Conservation (phyloP, 2,797 vertebrate genomes). For the Pampus argenteus region DNA sequence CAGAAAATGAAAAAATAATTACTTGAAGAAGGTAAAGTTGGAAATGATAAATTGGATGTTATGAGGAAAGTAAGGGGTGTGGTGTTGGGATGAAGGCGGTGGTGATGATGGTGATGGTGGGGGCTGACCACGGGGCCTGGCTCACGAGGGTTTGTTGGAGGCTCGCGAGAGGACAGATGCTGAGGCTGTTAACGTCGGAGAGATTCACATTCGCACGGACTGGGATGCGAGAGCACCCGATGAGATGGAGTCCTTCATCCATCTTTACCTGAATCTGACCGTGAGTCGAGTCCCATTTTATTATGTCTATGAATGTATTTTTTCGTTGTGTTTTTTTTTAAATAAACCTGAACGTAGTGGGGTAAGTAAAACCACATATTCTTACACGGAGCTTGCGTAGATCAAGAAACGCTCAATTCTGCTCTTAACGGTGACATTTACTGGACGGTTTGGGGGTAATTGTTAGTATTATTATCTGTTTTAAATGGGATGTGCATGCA, state of each 20-base stretch:
- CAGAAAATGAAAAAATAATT: no score
- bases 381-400: conserved; percentile 24
- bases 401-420: conserved; percentile 3
- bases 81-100: conserved; percentile 43
- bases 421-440: not conserved
- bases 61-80: conserved; percentile 63
- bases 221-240: conserved; percentile 62
- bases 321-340: not conserved
- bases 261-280: conserved; percentile 61
- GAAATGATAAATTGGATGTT: conserved; percentile 35
- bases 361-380: conserved; percentile 2
- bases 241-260: conserved; percentile 78
- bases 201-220: conserved; percentile 58
- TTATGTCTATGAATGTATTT: not conserved
- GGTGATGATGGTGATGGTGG: conserved; percentile 14
- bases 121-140: not conserved
- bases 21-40: no score
- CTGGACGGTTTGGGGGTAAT: not conserved
- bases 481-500: not conserved
- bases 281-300: conserved; percentile 67
- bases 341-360: not conserved
- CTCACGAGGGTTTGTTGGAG: conserved; percentile 18
- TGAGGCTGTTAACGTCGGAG: conserved; percentile 51
- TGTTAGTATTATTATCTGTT: not conserved
- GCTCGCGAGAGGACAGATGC: conserved; percentile 76